phyloP scores from a whole-genome alignment of 2,888 invertebrate species.

The Cantharis flavilabris region DNA sequence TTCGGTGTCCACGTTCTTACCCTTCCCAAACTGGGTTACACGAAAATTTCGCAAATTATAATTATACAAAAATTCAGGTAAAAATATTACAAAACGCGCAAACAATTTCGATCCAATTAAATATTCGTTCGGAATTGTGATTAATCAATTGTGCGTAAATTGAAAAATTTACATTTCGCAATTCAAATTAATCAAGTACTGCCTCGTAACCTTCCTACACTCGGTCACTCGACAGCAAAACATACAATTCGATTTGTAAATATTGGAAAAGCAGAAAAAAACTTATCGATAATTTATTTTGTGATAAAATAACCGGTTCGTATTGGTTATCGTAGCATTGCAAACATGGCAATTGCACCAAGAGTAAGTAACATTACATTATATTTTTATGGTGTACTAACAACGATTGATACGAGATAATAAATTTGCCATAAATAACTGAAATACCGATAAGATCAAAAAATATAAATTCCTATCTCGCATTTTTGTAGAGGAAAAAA shows the following conservation, averaged over 20 bases:
- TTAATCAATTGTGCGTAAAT: background rate
- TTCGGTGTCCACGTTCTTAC: constrained; percentile 26
- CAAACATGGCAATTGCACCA: background rate
- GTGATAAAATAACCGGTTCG: background rate
- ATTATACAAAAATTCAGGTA: background rate
- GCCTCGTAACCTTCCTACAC: background rate
- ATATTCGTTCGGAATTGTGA: background rate
- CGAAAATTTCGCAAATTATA: background rate
- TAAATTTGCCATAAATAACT: background rate
- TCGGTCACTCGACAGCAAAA: background rate
- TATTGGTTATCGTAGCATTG: background rate
- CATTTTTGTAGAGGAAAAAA: background rate
- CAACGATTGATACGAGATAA: background rate
- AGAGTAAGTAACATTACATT: background rate
- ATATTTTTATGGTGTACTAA: background rate
- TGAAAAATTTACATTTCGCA: constrained; percentile 1
- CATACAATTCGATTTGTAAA: background rate
- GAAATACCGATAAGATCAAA: background rate
- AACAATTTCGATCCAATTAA: background rate
- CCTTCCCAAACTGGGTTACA: constrained; percentile 1
- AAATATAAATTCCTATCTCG: background rate
- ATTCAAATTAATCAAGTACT: background rate
- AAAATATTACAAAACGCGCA: background rate
- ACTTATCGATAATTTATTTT: background rate
- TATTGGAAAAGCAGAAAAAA: background rate